phyloP scores from a whole-genome alignment of 2,113 vertebrate genomes.

The Ciconia stormi region DNA sequence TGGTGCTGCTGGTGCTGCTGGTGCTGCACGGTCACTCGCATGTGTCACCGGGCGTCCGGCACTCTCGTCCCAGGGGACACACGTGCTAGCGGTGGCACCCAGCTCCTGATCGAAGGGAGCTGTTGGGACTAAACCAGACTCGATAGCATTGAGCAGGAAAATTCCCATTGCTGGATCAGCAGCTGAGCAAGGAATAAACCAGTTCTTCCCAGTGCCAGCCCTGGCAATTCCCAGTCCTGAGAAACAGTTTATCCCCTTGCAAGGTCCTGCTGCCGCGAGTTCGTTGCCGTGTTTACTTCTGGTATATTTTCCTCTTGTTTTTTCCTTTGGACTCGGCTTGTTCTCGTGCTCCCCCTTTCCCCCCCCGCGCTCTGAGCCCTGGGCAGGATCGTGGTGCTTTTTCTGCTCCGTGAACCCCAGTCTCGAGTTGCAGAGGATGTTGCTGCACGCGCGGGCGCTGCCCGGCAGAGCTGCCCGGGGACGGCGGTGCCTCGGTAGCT shows the following conservation, averaged over 20 bases:
- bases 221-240: not conserved
- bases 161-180: not conserved
- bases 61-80: not conserved
- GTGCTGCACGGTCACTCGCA: accelerated
- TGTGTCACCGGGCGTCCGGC: accelerated
- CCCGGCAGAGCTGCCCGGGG: not conserved
- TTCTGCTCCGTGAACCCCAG: accelerated
- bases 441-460: accelerated
- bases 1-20: not conserved
- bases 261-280: accelerated
- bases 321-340: not conserved
- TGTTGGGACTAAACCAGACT: not conserved
- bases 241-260: not conserved
- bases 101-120: accelerated
- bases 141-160: not conserved
- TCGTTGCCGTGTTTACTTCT: accelerated
- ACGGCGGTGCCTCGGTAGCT: not conserved
- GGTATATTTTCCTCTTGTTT: not conserved
- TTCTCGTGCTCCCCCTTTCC: accelerated
- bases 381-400: accelerated
- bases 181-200: not conserved
- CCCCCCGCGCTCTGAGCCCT: accelerated
- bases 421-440: not conserved
- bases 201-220: not conserved
- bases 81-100: accelerated